Evolutionary conservation across 2,797 vertebrate genomes (phyloP).

Genomic region (Morelia viridis): DNA sequence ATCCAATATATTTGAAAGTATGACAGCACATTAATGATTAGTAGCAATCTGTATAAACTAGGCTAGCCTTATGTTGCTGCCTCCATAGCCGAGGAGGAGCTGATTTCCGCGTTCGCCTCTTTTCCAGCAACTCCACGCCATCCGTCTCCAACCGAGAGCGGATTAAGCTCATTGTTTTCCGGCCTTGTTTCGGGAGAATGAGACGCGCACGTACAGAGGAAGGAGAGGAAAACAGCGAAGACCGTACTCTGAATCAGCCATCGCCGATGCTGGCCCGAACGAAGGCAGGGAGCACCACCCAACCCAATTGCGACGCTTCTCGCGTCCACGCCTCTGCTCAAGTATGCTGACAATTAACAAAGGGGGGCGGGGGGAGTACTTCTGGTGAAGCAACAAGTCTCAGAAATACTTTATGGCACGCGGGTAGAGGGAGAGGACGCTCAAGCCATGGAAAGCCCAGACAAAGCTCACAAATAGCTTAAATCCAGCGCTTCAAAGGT

Average conservation of each 20-base stretch:
- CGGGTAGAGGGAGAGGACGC: background rate
- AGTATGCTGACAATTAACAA: background rate
- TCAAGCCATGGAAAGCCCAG: background rate
- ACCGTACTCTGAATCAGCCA: slow-evolving; percentile 12
- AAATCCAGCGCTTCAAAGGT: background rate
- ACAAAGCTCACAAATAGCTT: background rate
- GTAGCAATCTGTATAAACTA: background rate
- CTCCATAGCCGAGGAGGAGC: background rate
- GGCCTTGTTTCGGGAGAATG: background rate
- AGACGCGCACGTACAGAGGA: background rate
- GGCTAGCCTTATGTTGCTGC: background rate
- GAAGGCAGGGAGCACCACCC: background rate
- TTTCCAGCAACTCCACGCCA: background rate
- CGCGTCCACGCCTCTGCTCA: background rate
- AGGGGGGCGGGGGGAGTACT: background rate
- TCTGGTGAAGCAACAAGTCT: background rate
- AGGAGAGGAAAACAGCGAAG: background rate
- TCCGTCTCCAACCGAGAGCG: background rate
- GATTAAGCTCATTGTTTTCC: background rate
- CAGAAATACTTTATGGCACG: background rate
- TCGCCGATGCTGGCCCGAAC: background rate
- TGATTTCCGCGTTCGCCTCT: background rate
- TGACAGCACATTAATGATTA: background rate
- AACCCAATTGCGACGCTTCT: background rate
- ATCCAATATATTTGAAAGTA: background rate